Evolutionary conservation across 1,140 invertebrate species (phyloP).

Genomic region (Aricia agestis): DNA sequence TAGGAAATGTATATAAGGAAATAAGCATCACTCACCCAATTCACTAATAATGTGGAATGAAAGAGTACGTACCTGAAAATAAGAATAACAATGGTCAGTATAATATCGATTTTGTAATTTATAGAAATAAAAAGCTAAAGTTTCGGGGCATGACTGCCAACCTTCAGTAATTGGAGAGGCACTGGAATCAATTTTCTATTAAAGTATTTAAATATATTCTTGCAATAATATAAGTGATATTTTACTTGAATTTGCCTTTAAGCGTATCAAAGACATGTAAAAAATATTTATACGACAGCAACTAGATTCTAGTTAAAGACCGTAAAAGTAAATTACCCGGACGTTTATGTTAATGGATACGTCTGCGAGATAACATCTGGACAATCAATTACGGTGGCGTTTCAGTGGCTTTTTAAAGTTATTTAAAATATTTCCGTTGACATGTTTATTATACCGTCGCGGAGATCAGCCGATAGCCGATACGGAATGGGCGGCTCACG

Average conservation of each 20-base stretch:
- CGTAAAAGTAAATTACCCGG: neutral
- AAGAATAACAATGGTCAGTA: too few species aligned
- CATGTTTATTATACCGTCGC: neutral
- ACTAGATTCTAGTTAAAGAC: neutral
- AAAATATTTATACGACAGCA: neutral
- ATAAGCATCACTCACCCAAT: neutral
- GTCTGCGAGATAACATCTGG: neutral
- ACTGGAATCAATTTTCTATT: too few species aligned
- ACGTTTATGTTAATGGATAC: neutral
- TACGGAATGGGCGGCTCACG: neutral
- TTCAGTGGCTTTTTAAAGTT: neutral
- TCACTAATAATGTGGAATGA: too few species aligned
- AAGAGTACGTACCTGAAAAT: too few species aligned
- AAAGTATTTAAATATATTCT: too few species aligned
- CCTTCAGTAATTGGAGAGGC: too few species aligned
- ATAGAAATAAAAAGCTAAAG: too few species aligned
- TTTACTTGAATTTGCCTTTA: neutral
- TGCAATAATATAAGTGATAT: neutral
- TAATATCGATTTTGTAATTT: too few species aligned
- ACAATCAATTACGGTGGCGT: neutral
- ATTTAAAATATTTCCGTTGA: neutral
- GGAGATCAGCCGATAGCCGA: neutral
- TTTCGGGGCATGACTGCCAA: too few species aligned
- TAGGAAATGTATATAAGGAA: neutral
- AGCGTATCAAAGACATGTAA: neutral